These are phyloP conservation scores for Tiaroga cobitis DNA, from an alignment of 2,797 vertebrate genomes.

Conservation along the genomic window DNA sequence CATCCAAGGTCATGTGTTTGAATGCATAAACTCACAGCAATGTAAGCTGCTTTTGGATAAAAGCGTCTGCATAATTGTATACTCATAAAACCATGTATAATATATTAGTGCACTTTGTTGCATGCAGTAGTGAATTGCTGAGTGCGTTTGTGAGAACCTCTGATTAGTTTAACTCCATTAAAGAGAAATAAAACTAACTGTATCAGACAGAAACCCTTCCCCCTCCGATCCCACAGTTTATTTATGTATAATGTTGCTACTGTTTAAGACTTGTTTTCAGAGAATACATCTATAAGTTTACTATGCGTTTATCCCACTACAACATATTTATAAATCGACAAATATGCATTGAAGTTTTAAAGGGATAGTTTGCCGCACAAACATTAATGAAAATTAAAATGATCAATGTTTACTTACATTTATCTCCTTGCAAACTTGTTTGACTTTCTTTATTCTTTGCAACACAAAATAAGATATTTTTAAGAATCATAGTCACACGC, in stretches of 20 bases:
- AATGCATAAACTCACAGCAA: neutral
- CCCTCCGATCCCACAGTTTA: neutral
- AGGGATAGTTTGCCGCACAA: neutral
- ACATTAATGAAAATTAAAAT: too few species aligned
- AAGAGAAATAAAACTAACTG: neutral
- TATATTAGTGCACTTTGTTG: neutral
- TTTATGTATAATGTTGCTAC: neutral
- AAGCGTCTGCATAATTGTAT: neutral
- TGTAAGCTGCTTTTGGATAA: neutral
- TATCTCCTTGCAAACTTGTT: neutral
- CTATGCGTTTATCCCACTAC: neutral
- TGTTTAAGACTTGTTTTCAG: neutral
- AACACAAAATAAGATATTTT: neutral
- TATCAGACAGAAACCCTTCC: neutral
- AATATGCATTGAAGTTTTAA: neutral
- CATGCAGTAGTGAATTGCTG: neutral
- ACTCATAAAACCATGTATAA: neutral
- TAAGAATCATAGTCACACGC: neutral
- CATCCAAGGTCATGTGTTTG: neutral
- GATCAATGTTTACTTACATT: neutral
- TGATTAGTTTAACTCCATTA: neutral
- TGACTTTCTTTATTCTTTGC: neutral
- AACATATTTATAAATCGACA: neutral
- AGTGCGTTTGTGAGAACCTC: neutral
- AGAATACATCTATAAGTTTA: neutral